Conservation (phyloP, 2,888 invertebrate genomes). For the Aelia acuminata region DNA sequence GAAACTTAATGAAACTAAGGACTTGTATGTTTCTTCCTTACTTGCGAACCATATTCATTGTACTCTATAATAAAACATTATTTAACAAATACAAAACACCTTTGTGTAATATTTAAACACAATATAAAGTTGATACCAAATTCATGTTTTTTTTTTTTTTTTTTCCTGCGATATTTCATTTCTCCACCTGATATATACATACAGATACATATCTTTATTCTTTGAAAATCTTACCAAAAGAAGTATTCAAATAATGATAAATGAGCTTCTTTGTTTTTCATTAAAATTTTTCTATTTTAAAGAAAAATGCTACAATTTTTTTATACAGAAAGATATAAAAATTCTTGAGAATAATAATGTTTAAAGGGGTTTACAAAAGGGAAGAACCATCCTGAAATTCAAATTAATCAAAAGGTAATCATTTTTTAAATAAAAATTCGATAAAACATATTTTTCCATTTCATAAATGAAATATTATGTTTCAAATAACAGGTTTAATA, state of each 20-base stretch:
- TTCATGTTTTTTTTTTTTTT: not conserved
- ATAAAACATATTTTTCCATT: not conserved
- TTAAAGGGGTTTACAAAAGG: not conserved
- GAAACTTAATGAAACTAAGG: not conserved
- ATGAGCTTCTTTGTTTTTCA: too few species aligned
- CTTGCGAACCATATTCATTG: not conserved
- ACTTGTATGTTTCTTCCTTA: slow-evolving; percentile 21
- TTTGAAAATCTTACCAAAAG: not conserved
- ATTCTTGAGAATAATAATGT: not conserved
- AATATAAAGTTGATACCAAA: not conserved
- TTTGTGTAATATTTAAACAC: not conserved
- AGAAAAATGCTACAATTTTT: too few species aligned
- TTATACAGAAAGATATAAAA: too few species aligned
- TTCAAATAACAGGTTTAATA: not conserved
- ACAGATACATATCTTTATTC: not conserved
- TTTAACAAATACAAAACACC: not conserved
- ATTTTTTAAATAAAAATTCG: not conserved
- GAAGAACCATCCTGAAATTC: not conserved
- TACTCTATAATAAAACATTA: not conserved
- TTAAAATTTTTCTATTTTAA: too few species aligned
- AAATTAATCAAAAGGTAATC: not conserved
- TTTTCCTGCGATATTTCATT: not conserved
- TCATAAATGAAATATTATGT: not conserved
- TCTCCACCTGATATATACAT: not conserved
- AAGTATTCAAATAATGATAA: too few species aligned